These are phyloP conservation scores for Spondyliosoma cantharus DNA, from an alignment of 2,797 vertebrate genomes.

Conservation along the genomic window DNA sequence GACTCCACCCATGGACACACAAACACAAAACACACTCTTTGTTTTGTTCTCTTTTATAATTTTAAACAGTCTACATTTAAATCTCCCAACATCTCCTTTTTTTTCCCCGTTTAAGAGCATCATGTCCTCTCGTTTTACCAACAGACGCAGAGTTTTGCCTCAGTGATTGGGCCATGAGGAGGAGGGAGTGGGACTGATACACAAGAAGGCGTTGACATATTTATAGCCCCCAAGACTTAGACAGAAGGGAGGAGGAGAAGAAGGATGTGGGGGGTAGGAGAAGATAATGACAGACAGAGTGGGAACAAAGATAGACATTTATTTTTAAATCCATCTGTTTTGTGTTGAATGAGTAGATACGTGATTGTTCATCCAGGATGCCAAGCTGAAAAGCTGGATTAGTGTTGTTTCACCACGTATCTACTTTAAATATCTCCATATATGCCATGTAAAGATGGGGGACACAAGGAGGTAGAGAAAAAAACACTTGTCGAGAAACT, in stretches of 20 bases:
- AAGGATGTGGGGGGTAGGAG: slow-evolving; percentile 15
- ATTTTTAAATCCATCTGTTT: slow-evolving; percentile 81
- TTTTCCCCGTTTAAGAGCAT: neutral
- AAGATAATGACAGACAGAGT: slow-evolving; percentile 67
- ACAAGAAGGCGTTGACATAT: slow-evolving; percentile 60
- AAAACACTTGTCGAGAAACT: neutral
- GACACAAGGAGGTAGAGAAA: neutral
- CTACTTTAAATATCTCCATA: neutral
- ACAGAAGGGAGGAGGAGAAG: slow-evolving; percentile 33
- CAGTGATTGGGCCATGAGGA: neutral
- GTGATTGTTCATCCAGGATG: slow-evolving; percentile 21
- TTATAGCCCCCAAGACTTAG: slow-evolving; percentile 48
- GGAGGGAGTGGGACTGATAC: slow-evolving; percentile 29
- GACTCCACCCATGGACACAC: neutral
- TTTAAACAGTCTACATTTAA: neutral
- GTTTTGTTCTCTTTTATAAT: neutral
- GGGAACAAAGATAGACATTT: slow-evolving; percentile 67
- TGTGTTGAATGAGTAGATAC: slow-evolving; percentile 78
- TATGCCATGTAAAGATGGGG: neutral
- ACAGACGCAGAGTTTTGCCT: slow-evolving; percentile 13
- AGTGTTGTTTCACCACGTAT: slow-evolving; percentile 5
- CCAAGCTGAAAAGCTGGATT: slow-evolving; percentile 1
- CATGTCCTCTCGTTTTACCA: neutral
- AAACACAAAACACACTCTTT: neutral
- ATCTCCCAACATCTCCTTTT: neutral